phyloP scores from a whole-genome alignment of 2,888 invertebrate species.

The Acrobeloides nanus region DNA sequence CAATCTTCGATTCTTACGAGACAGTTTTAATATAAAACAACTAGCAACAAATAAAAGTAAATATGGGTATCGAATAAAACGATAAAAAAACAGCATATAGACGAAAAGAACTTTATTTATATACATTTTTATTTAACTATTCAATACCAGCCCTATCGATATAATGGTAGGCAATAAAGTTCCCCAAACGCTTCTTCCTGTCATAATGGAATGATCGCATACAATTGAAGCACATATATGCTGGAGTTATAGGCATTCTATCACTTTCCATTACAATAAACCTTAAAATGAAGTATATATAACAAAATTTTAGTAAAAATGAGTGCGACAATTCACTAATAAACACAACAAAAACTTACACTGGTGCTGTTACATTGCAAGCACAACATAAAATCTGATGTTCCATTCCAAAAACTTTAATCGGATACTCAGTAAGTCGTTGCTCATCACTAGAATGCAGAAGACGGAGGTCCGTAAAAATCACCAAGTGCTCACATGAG shows the following conservation, averaged over 20 bases:
- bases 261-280: conserved; percentile 42
- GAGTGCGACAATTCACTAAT: background rate
- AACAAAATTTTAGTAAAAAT: too few species aligned
- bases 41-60: too few species aligned
- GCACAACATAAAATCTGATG: conserved; percentile 28
- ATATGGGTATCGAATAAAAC: too few species aligned
- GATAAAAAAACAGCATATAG: too few species aligned
- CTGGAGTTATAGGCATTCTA: conserved; percentile 37
- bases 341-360: conserved; percentile 24
- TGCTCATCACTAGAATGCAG: conserved; percentile 38
- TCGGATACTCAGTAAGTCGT: conserved; percentile 32
- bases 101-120: too few species aligned
- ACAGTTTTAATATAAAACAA: too few species aligned
- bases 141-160: conserved; percentile 25
- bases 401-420: conserved; percentile 31
- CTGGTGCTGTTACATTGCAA: conserved; percentile 33
- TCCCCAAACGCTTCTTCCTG: conserved; percentile 20
- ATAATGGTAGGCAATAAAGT: conserved; percentile 26
- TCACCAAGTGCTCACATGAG: conserved; percentile 24
- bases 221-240: conserved; percentile 41
- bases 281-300: conserved; percentile 24
- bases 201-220: conserved; percentile 36
- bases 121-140: too few species aligned
- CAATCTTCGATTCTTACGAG: too few species aligned
- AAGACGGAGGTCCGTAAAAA: conserved; percentile 46